Evolutionary conservation across 2,113 vertebrate genomes (phyloP), one percentile per base, ranked within the genome.

Genomic region (Cricetomys ansorgei): DNA sequence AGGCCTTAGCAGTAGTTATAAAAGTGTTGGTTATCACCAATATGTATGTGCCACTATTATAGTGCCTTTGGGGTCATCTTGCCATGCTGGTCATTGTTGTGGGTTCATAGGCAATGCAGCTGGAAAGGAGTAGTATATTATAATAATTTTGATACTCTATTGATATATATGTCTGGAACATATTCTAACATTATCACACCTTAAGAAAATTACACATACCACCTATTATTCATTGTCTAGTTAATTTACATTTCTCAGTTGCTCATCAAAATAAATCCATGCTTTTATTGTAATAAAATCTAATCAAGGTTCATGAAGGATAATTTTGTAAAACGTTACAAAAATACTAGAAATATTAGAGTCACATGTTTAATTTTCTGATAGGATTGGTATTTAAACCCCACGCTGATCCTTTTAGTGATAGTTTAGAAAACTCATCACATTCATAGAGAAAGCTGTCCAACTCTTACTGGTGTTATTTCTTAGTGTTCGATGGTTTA

Each of bases 181-280:
- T 93, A 3, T 92, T 3, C 34, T 83, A 76, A 69, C 53, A 73
- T 43, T 89, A 48, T 89, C 17, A 45, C 0, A 86, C 5, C 27
- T 92, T 73, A 75, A 55, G 84, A 76, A 95, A 97, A 84, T 88
- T 75, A 89, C 31, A 0, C 64, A 7, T 64, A 55, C 10, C 64
- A 34, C 64, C 37, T 7, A 89, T 59, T 25, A 62, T 79, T 29
- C 50, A 62, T 75, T 62, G 48, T 70, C 5, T 7, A 67, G 34
- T 79, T 7, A 57, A 27, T 76, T 86, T 12, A 89, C 72, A 72
- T 83, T 80, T 40, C 15, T 2, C 21, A 53, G 17, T 85, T 85
- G 43, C 59, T 55, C 57, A 27, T 57, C 17, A 17, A 37, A 62
- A 59, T 19, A 59, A 85, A 65, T 85, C 29, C 13, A 83, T 72